Evolutionary conservation across 2,888 invertebrate genomes (phyloP).

Genomic region (Phymatocera aterrima): DNA sequence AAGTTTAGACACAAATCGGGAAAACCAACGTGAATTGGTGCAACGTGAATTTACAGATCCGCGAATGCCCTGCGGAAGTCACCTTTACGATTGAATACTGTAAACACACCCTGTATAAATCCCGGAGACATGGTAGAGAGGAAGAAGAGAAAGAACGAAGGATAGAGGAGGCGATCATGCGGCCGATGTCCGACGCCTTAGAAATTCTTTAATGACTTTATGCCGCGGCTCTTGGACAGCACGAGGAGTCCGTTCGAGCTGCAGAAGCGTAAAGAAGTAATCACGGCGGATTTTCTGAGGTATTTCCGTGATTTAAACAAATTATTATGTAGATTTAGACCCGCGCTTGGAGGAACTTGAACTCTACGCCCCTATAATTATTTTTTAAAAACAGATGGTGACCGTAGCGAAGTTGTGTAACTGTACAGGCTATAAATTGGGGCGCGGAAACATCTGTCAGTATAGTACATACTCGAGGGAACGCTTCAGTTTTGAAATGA

Average conservation of each 20-base stretch:
- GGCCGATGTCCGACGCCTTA: conserved; percentile 71
- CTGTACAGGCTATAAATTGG: neutral
- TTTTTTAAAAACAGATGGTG: conserved; percentile 10
- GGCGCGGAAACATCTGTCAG: conserved; percentile 18
- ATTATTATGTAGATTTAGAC: neutral
- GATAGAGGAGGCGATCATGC: conserved; percentile 48
- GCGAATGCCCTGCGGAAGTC: too few relatives aligned
- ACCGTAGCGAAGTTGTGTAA: neutral
- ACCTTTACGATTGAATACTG: too few relatives aligned
- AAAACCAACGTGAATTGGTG: too few relatives aligned
- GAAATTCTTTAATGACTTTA: conserved; percentile 70
- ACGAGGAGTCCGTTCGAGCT: conserved; percentile 56
- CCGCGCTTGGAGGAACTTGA: neutral
- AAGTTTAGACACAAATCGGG: too few relatives aligned
- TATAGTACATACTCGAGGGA: neutral
- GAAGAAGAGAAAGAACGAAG: conserved; percentile 27
- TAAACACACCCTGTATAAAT: neutral
- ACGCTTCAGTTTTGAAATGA: neutral
- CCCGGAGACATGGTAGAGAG: neutral
- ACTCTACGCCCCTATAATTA: neutral
- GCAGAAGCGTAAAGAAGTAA: neutral
- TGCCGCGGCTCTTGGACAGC: conserved; percentile 58
- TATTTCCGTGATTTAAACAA: neutral
- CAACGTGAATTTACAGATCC: too few relatives aligned
- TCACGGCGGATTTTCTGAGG: neutral